Percentiles rank a stretch among this genome's conserved stretches.
Conservation (phyloP, 1,140 invertebrate species). For the Chlorops oryzae region DNA sequence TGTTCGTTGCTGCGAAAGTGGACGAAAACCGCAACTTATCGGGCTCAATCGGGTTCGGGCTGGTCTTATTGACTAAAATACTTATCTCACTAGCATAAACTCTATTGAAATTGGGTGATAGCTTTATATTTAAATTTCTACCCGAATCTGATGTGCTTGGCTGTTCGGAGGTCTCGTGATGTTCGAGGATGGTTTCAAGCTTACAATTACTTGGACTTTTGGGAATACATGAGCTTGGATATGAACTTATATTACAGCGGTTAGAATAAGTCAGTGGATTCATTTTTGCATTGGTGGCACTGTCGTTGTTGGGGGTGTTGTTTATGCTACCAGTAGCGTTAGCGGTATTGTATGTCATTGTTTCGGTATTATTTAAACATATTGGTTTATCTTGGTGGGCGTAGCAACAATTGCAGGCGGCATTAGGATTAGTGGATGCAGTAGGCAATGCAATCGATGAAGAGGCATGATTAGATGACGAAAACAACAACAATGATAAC, state of each 20-base stretch:
- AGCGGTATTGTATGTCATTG: not conserved
- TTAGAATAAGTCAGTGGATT: no score
- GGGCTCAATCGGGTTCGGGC: not conserved
- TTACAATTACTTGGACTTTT: slow-evolving; percentile 40
- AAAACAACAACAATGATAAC: not conserved
- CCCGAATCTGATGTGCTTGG: slow-evolving; percentile 4
- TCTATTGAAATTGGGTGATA: slow-evolving; percentile 41
- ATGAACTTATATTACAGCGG: no score
- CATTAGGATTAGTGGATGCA: slow-evolving; percentile 25
- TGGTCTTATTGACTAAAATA: slow-evolving; percentile 29
- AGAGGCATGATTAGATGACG: slow-evolving; percentile 7
- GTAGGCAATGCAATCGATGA: not conserved
- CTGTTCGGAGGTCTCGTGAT: not conserved
- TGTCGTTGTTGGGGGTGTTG: slow-evolving; percentile 10
- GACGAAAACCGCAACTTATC: not conserved
- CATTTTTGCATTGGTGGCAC: slow-evolving; percentile 7
- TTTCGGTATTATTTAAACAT: slow-evolving; percentile 11
- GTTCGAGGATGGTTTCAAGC: slow-evolving; percentile 40
- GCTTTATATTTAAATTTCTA: slow-evolving; percentile 13
- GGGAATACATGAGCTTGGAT: no score
- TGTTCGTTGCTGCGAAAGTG: no score
- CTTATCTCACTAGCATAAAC: slow-evolving; percentile 39
- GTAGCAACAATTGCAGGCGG: slow-evolving; percentile 21
- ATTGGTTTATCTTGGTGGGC: no score
- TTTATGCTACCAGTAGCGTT: no score